Base-by-base conservation (phyloP, 2,797 vertebrate species). In the Esox masquinongy region DNA sequence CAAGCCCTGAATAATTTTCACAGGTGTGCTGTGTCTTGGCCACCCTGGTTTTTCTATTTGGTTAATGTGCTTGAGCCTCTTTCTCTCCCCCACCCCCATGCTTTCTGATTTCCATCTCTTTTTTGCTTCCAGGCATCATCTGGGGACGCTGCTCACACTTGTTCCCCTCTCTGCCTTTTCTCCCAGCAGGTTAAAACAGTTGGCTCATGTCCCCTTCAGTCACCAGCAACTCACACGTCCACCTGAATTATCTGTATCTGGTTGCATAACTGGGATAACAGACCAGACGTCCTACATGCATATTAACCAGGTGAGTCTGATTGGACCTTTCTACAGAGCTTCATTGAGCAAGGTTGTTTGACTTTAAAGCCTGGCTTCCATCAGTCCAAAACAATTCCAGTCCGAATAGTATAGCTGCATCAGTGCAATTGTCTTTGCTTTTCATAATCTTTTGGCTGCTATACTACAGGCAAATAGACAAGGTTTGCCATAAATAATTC, bases 1-100 rank as follows among this genome's bases (percentile, higher is more conserved):
- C 50, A 34, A 7, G 22, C 43, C 14, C 29, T 26, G 34, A 24
- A n/a, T 53, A 47, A 68, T 31, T 50, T 31, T 2, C 50, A 12
- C 71, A 49, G 71, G 12, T 14, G 29, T 24, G 73, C 39, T 24
- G 59, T 12, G n/a, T 56, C 22, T 47, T 51, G 71, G 47, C 70
- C 75, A 39, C 67, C 50, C 74, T 64, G 72, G 74, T 64, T 73
- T 67, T 70, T 74, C 64, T 77, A 67, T 80, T 80, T 77, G 70
- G 66, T 74, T 74, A 74, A 71, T 39, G 47, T 77, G 74, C 74
- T 80, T 80, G 75, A 73, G 53, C 71, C 64, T 63, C 26, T 43
- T 19, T 16, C 29, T 70, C 53, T 74, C 68, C 22, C 66, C 36
- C 66, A 19, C 66, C 36, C 66, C 4, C 16, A 16, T 17, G 1